Percentiles rank a stretch among this genome's conserved stretches.
Conservation (phyloP, 2,113 vertebrate species). For the Ciconia maguari region DNA sequence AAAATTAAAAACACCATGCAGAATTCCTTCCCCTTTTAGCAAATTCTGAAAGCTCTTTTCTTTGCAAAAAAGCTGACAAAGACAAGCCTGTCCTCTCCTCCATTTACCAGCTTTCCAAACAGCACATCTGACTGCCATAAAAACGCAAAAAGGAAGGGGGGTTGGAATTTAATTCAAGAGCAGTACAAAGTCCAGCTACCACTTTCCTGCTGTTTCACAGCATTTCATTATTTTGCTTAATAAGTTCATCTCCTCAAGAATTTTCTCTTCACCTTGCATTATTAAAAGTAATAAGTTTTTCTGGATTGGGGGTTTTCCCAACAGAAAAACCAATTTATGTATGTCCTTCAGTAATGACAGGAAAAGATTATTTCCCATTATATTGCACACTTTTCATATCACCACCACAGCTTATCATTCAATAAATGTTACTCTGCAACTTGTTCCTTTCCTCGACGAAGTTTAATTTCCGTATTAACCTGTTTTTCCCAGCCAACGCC, state of each 20-base stretch:
- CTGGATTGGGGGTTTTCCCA: slow-evolving; percentile 81
- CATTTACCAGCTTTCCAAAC: slow-evolving; percentile 68
- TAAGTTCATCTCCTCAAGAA: slow-evolving; percentile 83
- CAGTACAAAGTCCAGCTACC: slow-evolving; percentile 74
- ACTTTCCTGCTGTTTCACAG: slow-evolving; percentile 76
- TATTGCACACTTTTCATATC: slow-evolving; percentile 80
- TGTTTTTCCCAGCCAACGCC: slow-evolving; percentile 74
- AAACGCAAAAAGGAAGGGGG: slow-evolving; percentile 46
- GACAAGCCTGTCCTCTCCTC: slow-evolving; percentile 49
- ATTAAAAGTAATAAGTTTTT: slow-evolving; percentile 86
- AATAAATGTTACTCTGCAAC: slow-evolving; percentile 79
- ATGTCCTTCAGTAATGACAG: slow-evolving; percentile 83
- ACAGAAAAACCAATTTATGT: slow-evolving; percentile 85
- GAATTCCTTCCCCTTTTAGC: slow-evolving; percentile 50
- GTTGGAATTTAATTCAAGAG: slow-evolving; percentile 77
- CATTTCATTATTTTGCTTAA: slow-evolving; percentile 86
- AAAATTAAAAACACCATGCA: background rate
- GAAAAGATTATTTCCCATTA: slow-evolving; percentile 83
- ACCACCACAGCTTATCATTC: slow-evolving; percentile 80
- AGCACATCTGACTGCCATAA: slow-evolving; percentile 67
- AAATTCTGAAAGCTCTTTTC: slow-evolving; percentile 57
- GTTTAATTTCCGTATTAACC: slow-evolving; percentile 83
- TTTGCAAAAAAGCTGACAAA: slow-evolving; percentile 69
- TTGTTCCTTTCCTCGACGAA: slow-evolving; percentile 75
- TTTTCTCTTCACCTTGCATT: slow-evolving; percentile 83